Evolutionary conservation across 2,797 vertebrate genomes (phyloP).

Genomic region (Cuculus canorus): DNA sequence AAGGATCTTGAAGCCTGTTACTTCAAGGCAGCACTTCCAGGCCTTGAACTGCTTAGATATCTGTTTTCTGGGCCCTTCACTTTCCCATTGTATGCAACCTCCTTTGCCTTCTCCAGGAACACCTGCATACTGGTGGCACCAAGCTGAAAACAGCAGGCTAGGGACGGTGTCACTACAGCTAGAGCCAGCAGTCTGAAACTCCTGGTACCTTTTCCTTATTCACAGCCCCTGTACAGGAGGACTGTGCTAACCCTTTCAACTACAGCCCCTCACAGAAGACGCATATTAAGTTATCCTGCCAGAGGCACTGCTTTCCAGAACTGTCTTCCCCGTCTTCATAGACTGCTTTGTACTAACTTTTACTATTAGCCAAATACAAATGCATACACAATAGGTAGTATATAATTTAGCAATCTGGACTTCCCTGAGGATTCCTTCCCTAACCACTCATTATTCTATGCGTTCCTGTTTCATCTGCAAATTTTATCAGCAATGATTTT

Average conservation of each 20-base stretch:
- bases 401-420: neutral
- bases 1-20: neutral
- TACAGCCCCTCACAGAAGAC: neutral
- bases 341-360: neutral
- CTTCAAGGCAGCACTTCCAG: neutral
- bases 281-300: neutral
- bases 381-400: neutral
- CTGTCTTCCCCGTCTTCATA: neutral
- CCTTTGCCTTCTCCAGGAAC: neutral
- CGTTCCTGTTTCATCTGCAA: slow-evolving; percentile 18
- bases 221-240: neutral
- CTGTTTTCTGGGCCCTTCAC: neutral
- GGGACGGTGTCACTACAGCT: neutral
- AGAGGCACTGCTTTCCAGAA: neutral
- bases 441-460: neutral
- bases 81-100: neutral
- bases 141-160: neutral
- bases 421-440: neutral
- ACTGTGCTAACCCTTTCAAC: neutral
- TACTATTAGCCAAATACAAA: neutral
- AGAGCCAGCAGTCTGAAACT: neutral
- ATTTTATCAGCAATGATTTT: slow-evolving; percentile 62
- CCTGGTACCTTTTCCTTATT: neutral
- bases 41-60: neutral
- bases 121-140: neutral